phyloP scores from a whole-genome alignment of 2,113 vertebrate genomes.

The Microtus oregoni region DNA sequence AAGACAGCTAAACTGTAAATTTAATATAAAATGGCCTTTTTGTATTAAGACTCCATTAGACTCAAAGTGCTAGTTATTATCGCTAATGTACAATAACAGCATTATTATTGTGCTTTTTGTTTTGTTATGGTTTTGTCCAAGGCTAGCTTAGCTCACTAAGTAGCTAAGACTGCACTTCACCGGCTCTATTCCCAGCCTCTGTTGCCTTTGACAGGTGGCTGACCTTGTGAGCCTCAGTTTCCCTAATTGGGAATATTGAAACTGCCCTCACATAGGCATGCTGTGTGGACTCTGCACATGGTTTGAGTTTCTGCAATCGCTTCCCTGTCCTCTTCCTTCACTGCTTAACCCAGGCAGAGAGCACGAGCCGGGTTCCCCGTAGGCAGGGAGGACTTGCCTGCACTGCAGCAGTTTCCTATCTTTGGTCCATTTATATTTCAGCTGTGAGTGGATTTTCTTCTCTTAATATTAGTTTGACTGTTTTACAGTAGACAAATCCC shows the following conservation, averaged over 20 bases:
- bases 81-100: background rate
- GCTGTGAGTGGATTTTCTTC: conserved; percentile 70
- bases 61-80: background rate
- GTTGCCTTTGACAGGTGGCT: background rate
- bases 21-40: background rate
- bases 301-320: background rate
- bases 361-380: conserved; percentile 22
- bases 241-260: background rate
- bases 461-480: conserved; percentile 62
- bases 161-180: background rate
- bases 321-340: background rate
- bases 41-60: background rate
- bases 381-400: conserved; percentile 25
- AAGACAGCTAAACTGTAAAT: background rate
- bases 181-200: background rate
- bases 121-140: background rate
- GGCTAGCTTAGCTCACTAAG: background rate
- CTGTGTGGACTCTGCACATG: background rate
- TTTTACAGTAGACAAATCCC: conserved; percentile 58
- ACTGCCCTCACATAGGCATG: background rate
- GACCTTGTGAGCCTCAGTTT: background rate
- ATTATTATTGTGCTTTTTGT: background rate
- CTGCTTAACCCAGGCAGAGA: background rate
- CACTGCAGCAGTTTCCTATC: conserved; percentile 5
- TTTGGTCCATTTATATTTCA: conserved; percentile 68